Evolutionary conservation across 2,888 invertebrate species (phyloP), one percentile per base, ranked within the genome.

Genomic region (Fragum whitleyi): DNA sequence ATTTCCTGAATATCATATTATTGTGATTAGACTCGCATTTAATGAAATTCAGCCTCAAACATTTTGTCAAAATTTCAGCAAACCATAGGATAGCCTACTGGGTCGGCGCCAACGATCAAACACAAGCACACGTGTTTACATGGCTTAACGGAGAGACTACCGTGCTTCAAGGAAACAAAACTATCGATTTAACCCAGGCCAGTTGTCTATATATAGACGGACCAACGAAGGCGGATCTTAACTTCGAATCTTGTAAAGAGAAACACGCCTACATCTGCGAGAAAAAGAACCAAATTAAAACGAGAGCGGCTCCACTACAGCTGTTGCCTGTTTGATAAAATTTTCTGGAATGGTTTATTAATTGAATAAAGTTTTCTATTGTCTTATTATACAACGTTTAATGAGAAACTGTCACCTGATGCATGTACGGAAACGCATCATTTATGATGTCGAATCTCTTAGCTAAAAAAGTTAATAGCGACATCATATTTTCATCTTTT

Each of bases 151-250:
- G 65, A 0, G 65, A 65, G 42, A 65, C 65, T 5, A 65, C 36
- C 21, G 65, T 65, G 39, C 36, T 65, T 36, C 65, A 65, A 23
- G 65, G 65, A 21, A 65, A 65, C 47, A 42, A 21, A 21, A 65
- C 65, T 11, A 16, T 65, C 16, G 65, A 65, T n/a, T 9, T 65
- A n/a, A 42, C 39, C 28, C 39, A 65, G 42, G 65, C 65, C 21
- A 65, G 42, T n/a, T 65, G 65, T 42, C 42, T 65, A 16, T 65
- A 36, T 26, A 42, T 65, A 21, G 65, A 65, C 65, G 65, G 65
- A 2, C 65, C 65, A 11, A 42, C 65, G 42, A 65, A 21, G 5
- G 42, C 21, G 6, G 65, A 65, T 42, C 65, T 65, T n/a, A 65
- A 65, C 23, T 65, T n/a, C 42, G 65, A 65, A 42, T 42, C 65